Evolutionary conservation across 2,113 vertebrate species (phyloP), one percentile per base, ranked within the genome.

Genomic region (Glaucidium brasilianum): DNA sequence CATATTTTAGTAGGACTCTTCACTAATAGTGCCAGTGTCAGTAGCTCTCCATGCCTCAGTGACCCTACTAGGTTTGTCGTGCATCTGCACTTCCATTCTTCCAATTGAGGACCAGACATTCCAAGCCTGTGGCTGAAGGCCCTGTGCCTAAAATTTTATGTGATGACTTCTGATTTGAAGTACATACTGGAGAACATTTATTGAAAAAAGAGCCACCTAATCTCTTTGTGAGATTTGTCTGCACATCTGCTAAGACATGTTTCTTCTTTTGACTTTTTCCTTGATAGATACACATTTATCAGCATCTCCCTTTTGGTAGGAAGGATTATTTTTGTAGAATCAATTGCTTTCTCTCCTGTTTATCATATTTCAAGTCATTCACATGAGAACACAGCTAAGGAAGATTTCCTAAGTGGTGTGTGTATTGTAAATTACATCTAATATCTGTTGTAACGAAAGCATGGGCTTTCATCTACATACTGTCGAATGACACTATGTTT

Each of bases 401-500:
- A 67, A 73, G 52, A 72, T 81, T 94, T 86, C 39, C 30, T 78
- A 89, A 78, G 45, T 85, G 62, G 17, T 94, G 50, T 56, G 7
- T 84, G 27, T 66, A 90, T 45, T 72, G 26, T 95, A 94, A 89
- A 77, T 92, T 91, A 93, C 11, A 77, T 17, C 67, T 76, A 85
- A 84, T 74, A 4, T 92, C 50, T 83, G 47, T 13, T 80, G 32
- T 50, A 93, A 47, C 94, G 30, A 43, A 96, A 87, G n/a, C 19
- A 76, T 41, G 37, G 19, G 21, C 45, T 97, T 97, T 95, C 49
- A 93, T 87, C 77, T 62, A 21, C 30, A 20, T 60, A 82, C 92
- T 85, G 95, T 39, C 94, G 87, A 95, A 94, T 94, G 76, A 93
- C 67, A 37, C 53, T 76, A 12, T 79, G 47, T 95, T 98, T 97